These are phyloP conservation scores for Carassius gibelio DNA, from an alignment of 2,113 vertebrate species.

Conservation along the genomic window DNA sequence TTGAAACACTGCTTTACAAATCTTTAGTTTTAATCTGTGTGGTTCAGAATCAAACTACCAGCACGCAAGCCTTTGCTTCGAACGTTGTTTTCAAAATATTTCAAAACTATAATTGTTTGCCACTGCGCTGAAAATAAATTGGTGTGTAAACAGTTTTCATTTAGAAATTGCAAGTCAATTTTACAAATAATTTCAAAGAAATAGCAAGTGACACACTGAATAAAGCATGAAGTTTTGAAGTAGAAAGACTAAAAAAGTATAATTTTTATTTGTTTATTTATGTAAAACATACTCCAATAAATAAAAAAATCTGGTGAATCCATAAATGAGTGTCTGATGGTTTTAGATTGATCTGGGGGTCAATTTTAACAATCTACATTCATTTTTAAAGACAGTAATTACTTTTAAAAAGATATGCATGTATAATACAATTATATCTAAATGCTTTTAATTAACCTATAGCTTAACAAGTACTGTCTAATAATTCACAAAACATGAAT, in stretches of 20 bases:
- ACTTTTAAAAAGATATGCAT: background rate
- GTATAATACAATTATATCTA: background rate
- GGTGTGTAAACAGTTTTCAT: no score
- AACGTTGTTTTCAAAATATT: background rate
- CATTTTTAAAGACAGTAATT: background rate
- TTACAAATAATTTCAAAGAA: no score
- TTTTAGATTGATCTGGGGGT: background rate
- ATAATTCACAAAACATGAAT: background rate
- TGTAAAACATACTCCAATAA: no score
- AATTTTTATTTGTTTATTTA: no score
- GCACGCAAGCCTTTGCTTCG: no score
- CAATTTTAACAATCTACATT: background rate
- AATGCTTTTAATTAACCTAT: background rate
- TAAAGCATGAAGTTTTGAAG: no score
- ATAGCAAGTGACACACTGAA: no score
- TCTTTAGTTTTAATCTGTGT: background rate
- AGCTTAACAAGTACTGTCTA: background rate
- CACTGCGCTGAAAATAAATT: no score
- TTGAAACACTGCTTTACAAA: background rate
- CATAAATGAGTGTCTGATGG: background rate
- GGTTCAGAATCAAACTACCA: no score
- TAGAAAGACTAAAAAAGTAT: no score
- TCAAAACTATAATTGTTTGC: no score
- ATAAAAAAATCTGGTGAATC: background rate
- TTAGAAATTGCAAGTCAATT: no score